Base-by-base conservation (phyloP, 2,113 vertebrate species). In the Caranx melampygus region DNA sequence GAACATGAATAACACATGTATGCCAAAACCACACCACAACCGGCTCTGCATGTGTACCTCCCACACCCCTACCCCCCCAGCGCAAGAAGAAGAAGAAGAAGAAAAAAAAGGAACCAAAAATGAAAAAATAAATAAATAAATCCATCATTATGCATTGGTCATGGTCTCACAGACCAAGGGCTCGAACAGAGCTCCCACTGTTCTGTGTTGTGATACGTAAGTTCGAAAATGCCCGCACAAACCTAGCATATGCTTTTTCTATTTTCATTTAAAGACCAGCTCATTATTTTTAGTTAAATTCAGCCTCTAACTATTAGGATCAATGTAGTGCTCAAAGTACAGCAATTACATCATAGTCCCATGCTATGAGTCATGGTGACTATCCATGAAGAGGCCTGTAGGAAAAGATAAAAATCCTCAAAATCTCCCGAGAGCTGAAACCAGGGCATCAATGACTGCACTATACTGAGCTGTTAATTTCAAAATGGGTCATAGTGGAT, bases 1-100 rank as follows among this genome's bases (percentile, higher is more conserved):
- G 90, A 94, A 93, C 92, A 93, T 93, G 93, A 93, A 94, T 94
- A 94, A 94, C 92, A 89, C 89, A 92, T 93, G 89, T 89, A 89
- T 86, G 93, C 86, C 92, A 90, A 92, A 93, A 94, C 92, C 90
- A 61, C 88, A 91, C 89, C 83, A 90, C 88, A 89, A 89, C 88
- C 85, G 66, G 85, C 65, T 47, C 82, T 89, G 74, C 85, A 12
- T 86, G 73, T 89, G 76, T 72, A 78, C 85, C 78, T 75, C 81
- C 63, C 61, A 62, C 71, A 64, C 65, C 80, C 83, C 80, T 66
- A 54, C 34, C 80, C 74, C 64, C 75, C 52, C 60, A 49, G 60
- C 37, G 7, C 73, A 78, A 79, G 26, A n/a, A 55, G 13, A 54
- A 51, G 20, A 51, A 51, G 20, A 60, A 49, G 45, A 55, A 78